Base-by-base conservation (phyloP, 2,113 vertebrate species). In the Periophthalmus modestus region DNA sequence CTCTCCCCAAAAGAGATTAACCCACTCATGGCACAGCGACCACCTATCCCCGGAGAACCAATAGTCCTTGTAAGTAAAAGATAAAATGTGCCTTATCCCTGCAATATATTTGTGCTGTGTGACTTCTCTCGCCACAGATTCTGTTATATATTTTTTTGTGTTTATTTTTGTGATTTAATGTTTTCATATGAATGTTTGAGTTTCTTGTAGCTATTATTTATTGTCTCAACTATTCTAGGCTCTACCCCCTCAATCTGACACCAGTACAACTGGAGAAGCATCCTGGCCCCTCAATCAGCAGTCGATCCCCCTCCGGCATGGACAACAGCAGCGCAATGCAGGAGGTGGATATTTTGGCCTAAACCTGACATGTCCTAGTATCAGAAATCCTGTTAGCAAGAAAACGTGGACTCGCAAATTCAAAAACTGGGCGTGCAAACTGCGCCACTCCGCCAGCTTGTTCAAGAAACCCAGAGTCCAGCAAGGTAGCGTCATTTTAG, bases 301-400 rank as follows among this genome's bases (percentile, higher is more conserved):
- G 13, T 87, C 87, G 79, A 93, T 92, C 89, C 90, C 93, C 85
- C 89, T 93, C 85, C 88, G 90, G 87, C 86, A 93, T 39, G 95
- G 95, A 96, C 88, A 93, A 89, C 92, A 94, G 92, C 95, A 94
- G 92, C 95, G 96, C 83, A 93, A 92, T 94, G 94, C 94, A 95
- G 95, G 95, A 97, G 96, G 96, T 97, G 95, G 96, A 96, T 97
- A 96, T 96, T 96, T 96, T 96, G 96, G 95, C 96, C 95, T 97
- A 96, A 96, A 95, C 95, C 95, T 96, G 95, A 96, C 95, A 96
- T 96, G 96, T 96, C 95, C 95, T 96, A 96, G 95, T 97, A 96
- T 97, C 95, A 96, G 93, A 96, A 96, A 95, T 94, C 95, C 96
- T 89, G 95, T 96, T 96, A 96, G 96, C 96, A 97, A 96, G 95